Percentiles rank a stretch among this genome's conserved stretches.
phyloP scores from a whole-genome alignment of 2,888 invertebrate genomes.

The Catocala sponsa region DNA sequence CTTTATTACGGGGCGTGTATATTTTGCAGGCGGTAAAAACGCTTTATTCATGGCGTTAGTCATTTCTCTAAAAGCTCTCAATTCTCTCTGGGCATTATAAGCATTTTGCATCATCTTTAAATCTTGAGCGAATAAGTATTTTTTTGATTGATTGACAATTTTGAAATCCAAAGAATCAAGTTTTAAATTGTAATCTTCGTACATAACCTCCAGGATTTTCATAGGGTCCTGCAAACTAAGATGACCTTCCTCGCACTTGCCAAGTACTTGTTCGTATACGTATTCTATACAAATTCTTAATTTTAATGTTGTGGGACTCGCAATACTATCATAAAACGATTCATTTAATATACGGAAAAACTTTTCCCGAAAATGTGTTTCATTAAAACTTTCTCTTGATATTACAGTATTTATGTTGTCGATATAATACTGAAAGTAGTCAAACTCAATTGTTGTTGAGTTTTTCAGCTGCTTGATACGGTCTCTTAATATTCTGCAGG shows the following conservation, averaged over 20 bases:
- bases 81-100: conserved; percentile 75
- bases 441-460: conserved; percentile 73
- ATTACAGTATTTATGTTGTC: conserved; percentile 73
- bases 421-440: conserved; percentile 82
- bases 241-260: conserved; percentile 84
- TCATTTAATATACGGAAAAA: conserved; percentile 79
- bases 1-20: conserved; percentile 66
- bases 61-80: conserved; percentile 79
- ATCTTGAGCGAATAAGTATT: conserved; percentile 80
- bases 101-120: conserved; percentile 80
- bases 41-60: conserved; percentile 82
- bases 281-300: conserved; percentile 83
- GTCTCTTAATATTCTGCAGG: conserved; percentile 68
- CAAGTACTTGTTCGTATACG: conserved; percentile 81
- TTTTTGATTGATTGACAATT: conserved; percentile 77
- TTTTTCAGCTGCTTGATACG: conserved; percentile 73
- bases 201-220: conserved; percentile 82
- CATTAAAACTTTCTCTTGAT: conserved; percentile 73
- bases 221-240: conserved; percentile 78
- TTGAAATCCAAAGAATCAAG: conserved; percentile 80
- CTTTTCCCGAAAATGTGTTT: conserved; percentile 74
- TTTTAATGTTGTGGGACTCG: conserved; percentile 76
- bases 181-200: conserved; percentile 80
- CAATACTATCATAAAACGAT: conserved; percentile 77
- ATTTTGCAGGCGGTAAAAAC: conserved; percentile 74